Percentiles rank a stretch among this genome's conserved stretches.
Evolutionary conservation across 2,888 invertebrate species (phyloP).

Genomic region (Aradus depressus): DNA sequence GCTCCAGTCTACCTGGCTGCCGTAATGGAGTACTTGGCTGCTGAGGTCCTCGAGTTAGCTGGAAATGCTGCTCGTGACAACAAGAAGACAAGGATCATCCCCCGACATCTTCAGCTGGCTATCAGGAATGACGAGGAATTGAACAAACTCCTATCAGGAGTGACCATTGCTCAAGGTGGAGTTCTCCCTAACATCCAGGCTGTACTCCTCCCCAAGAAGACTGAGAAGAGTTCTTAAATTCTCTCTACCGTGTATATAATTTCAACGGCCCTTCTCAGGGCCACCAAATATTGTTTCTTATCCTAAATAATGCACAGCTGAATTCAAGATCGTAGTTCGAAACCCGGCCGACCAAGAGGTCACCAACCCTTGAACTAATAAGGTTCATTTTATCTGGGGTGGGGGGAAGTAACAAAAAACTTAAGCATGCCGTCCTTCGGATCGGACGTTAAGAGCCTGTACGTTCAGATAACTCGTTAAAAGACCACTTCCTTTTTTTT

Average conservation of each 20-base stretch:
- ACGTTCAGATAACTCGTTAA: no score
- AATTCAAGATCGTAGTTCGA: no score
- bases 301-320: no score
- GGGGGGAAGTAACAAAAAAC: no score
- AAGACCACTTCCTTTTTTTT: no score
- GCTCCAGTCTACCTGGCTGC: slow-evolving; percentile 47
- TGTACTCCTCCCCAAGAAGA: slow-evolving; percentile 31
- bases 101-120: slow-evolving; percentile 66
- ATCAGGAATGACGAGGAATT: slow-evolving; percentile 74
- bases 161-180: slow-evolving; percentile 75
- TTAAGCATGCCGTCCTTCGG: no score
- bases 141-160: slow-evolving; percentile 61
- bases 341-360: no score
- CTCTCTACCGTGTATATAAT: neutral
- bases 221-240: slow-evolving; percentile 26
- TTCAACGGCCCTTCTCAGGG: slow-evolving; percentile 29
- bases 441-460: no score
- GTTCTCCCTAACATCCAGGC: slow-evolving; percentile 54
- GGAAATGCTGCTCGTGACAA: slow-evolving; percentile 52
- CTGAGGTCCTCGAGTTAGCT: slow-evolving; percentile 55
- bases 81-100: slow-evolving; percentile 59
- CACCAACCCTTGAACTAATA: no score
- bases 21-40: slow-evolving; percentile 52
- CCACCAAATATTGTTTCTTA: no score
- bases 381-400: no score